Base-by-base conservation (phyloP, 2,888 invertebrate species). In the Melanchra persicariae region DNA sequence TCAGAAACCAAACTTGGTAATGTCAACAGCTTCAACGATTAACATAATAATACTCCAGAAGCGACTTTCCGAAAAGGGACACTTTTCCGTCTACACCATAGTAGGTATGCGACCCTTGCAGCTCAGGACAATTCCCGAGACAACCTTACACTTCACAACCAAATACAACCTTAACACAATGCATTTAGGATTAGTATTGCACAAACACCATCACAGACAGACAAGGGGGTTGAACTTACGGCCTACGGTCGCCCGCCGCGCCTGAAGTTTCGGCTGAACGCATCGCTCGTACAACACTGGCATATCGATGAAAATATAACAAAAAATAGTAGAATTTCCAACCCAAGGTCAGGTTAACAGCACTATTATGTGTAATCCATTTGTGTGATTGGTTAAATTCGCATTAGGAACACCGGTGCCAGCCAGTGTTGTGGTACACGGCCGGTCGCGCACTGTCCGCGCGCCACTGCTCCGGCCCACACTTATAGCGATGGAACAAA, bases 401-500 rank as follows among this genome's bases (percentile, higher is more conserved):
- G 86, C 87, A 87, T 88, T 87, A 86, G 85, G 81, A 88, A 86
- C 88, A 87, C 83, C 91, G 90, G 93, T 92, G 90, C 91, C 94
- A 93, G 93, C 91, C 94, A 87, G 94, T 92, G 91, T 90, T 90
- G 89, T 90, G 91, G 91, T 91, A 92, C 92, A 91, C 94, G 93
- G 93, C 93, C 93, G 93, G 90, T 90, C 93, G 94, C 91, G 90
- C 91, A 95, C 95, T 95, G 95, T 91, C 94, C 94, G 92, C 88
- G 88, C 91, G 90, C 89, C 76, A 86, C 87, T 80, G 77, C 86
- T 86, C 81, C 90, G 82, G 86, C 92, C 92, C 82, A 89, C 93
- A 91, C 94, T 93, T 94, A 94, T 94, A 95, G 90, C 90, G 87
- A 88, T 85, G 84, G 79, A 90, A 89, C 89, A 90, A 90, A 90